Evolutionary conservation across 2,888 invertebrate genomes (phyloP).

Genomic region (Eupithecia pulchellata): DNA sequence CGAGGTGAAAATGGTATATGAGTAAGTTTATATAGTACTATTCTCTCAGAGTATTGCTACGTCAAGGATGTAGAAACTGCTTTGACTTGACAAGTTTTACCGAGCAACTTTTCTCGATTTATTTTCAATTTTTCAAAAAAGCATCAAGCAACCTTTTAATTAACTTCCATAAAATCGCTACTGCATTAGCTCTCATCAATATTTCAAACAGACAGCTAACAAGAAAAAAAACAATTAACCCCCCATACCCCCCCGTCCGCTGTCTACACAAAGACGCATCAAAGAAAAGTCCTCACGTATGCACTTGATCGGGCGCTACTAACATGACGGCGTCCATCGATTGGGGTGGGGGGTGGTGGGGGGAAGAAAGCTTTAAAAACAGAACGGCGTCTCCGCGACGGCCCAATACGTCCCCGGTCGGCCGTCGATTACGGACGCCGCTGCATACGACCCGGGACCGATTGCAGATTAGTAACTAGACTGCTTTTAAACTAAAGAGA

Average conservation of each 20-base stretch:
- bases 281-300: constrained; percentile 80
- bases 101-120: not conserved
- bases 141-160: constrained; percentile 27
- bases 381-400: constrained; percentile 80
- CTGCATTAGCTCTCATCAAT: constrained; percentile 34
- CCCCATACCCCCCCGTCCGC: constrained; percentile 43
- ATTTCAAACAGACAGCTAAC: constrained; percentile 32
- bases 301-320: constrained; percentile 81
- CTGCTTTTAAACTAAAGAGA: not conserved
- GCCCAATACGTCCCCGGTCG: constrained; percentile 82
- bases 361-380: constrained; percentile 72
- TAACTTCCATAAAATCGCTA: constrained; percentile 29
- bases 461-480: constrained; percentile 48
- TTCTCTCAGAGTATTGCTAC: not conserved
- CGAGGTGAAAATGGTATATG: not conserved
- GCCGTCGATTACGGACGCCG: constrained; percentile 77
- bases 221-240: constrained; percentile 52
- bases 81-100: not conserved
- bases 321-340: constrained; percentile 81
- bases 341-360: constrained; percentile 56
- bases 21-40: not conserved
- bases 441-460: constrained; percentile 69
- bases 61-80: not conserved
- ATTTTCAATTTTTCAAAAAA: constrained; percentile 8
- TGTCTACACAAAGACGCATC: constrained; percentile 70